Percentiles rank a stretch among this genome's conserved stretches.
Conservation (phyloP, 2,888 invertebrate species). For the Falcaria lacertinaria region DNA sequence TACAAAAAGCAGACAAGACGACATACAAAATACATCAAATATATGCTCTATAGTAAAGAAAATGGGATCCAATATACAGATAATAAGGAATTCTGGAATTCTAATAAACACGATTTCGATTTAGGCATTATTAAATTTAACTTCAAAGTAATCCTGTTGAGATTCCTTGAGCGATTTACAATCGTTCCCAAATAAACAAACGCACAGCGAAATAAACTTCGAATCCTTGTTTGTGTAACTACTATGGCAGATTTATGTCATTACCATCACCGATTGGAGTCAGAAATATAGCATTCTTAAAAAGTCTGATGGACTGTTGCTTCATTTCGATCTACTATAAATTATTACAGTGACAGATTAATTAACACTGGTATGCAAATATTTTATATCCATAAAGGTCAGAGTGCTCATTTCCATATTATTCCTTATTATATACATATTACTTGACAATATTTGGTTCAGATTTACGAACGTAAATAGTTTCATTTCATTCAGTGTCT, state of each 20-base stretch:
- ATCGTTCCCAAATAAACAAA: not conserved
- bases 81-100: not conserved
- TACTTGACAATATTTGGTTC: no score
- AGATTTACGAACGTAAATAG: no score
- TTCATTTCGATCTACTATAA: not conserved
- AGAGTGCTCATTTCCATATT: not conserved
- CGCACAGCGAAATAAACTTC: not conserved
- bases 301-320: not conserved
- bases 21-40: no score
- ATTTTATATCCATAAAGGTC: not conserved
- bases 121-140: not conserved
- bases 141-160: not conserved
- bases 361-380: not conserved
- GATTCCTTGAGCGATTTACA: not conserved
- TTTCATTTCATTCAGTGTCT: no score
- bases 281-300: not conserved
- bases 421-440: no score
- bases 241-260: not conserved
- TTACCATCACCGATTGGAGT: not conserved
- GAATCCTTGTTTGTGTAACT: no score
- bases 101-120: not conserved
- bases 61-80: not conserved
- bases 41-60: no score
- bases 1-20: no score
- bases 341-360: not conserved